A percentile compares a stretch with the other conserved stretches of the same genome.
Conservation (phyloP, 2,888 invertebrate species). For the Pachliopta kotzebuea region DNA sequence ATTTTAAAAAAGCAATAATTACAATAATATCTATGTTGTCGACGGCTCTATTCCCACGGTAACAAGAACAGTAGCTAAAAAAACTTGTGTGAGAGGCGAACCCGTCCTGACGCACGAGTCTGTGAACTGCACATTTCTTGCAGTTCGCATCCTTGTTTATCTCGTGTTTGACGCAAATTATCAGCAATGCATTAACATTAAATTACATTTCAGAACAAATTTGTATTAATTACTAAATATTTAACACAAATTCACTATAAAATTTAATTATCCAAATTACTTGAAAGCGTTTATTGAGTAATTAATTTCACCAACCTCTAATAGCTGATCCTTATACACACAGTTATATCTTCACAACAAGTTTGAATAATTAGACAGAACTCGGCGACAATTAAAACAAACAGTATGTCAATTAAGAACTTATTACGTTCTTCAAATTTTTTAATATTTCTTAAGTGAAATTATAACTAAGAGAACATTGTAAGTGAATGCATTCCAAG, state of each 20-base stretch:
- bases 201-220: too few species aligned
- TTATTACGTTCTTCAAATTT: conserved; percentile 4
- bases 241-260: not conserved
- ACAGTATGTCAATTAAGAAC: too few species aligned
- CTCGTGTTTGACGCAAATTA: conserved; percentile 48
- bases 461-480: conserved; percentile 26
- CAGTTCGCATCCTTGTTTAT: conserved; percentile 31
- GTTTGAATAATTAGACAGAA: too few species aligned
- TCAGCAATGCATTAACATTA: conserved; percentile 10
- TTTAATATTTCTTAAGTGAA: conserved; percentile 20
- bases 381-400: too few species aligned
- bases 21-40: conserved; percentile 22
- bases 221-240: not conserved
- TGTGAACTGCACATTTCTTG: conserved; percentile 50
- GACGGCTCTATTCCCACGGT: conserved; percentile 60
- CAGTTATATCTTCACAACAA: not conserved
- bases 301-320: not conserved
- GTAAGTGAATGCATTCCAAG: conserved; percentile 28
- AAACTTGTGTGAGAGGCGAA: conserved; percentile 60
- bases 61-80: conserved; percentile 48
- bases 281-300: not conserved
- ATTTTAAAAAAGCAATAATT: not conserved
- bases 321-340: not conserved
- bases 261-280: not conserved
- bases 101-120: conserved; percentile 41